Conservation (phyloP, 2,888 invertebrate genomes). For the Tiliacea citrago region DNA sequence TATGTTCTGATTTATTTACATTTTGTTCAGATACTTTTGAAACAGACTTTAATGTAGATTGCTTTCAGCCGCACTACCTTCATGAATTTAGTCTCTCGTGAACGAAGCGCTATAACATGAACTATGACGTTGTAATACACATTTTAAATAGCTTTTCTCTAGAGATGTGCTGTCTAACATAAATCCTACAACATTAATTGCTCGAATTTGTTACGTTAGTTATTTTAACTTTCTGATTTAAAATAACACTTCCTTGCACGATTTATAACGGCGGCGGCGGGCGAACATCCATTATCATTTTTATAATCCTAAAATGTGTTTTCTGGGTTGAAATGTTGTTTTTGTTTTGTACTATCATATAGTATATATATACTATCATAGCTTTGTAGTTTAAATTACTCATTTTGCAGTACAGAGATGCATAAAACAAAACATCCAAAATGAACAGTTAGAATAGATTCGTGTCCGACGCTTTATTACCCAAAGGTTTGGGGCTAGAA, state of each 20-base stretch:
- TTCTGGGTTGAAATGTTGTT: constrained; percentile 30
- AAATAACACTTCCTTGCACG: constrained; percentile 59
- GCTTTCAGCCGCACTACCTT: background rate
- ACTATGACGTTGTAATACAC: constrained; percentile 56
- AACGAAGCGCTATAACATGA: constrained; percentile 24
- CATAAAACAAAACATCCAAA: background rate
- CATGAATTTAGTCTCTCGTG: background rate
- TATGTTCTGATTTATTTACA: no score
- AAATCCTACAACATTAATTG: constrained; percentile 58
- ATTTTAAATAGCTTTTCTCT: constrained; percentile 58
- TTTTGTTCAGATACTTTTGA: no score
- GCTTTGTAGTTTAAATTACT: constrained; percentile 12
- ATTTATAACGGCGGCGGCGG: constrained; percentile 41
- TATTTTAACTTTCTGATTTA: constrained; percentile 50
- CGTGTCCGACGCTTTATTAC: background rate
- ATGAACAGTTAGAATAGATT: background rate
- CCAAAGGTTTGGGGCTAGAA: background rate
- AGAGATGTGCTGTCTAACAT: constrained; percentile 56
- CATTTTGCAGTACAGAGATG: constrained; percentile 1
- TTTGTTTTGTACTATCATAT: background rate
- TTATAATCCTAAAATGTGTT: constrained; percentile 47
- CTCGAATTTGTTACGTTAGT: constrained; percentile 34
- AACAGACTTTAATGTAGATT: no score
- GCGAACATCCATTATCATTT: constrained; percentile 38
- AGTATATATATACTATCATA: no score